Conservation (phyloP, 2,797 vertebrate genomes). For the Halcyon smyrnensis region DNA sequence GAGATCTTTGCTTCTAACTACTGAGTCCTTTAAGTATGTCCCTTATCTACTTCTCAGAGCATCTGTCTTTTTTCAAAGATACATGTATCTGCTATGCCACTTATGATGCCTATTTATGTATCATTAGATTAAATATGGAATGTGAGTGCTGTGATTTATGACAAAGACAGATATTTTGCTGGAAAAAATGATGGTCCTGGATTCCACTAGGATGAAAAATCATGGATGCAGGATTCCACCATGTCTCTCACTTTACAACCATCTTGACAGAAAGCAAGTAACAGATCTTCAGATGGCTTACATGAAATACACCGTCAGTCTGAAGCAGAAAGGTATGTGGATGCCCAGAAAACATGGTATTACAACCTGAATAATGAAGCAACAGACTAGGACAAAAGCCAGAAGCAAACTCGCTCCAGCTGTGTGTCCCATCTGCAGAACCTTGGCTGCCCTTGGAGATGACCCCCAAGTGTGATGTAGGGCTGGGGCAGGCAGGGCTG, state of each 20-base stretch:
- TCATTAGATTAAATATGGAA: background rate
- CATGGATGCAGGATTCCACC: background rate
- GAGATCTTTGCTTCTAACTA: background rate
- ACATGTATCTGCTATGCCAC: background rate
- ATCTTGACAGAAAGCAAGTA: background rate
- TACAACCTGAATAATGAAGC: accelerated
- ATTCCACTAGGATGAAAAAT: background rate
- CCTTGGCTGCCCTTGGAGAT: accelerated
- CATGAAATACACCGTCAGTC: background rate
- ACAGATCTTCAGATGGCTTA: background rate
- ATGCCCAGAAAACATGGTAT: background rate
- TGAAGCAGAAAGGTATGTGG: background rate
- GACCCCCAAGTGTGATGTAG: accelerated
- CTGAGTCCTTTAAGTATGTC: background rate
- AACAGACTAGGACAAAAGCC: background rate
- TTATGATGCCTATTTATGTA: background rate
- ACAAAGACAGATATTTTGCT: background rate
- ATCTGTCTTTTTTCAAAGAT: background rate
- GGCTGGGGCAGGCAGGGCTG: background rate
- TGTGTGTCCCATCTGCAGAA: background rate
- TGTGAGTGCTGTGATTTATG: background rate
- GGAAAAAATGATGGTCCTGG: background rate
- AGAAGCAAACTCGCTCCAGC: background rate
- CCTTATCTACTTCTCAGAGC: background rate
- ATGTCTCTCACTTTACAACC: background rate